Conservation (phyloP, 2,888 invertebrate species). For the Drosophila planitibia region DNA sequence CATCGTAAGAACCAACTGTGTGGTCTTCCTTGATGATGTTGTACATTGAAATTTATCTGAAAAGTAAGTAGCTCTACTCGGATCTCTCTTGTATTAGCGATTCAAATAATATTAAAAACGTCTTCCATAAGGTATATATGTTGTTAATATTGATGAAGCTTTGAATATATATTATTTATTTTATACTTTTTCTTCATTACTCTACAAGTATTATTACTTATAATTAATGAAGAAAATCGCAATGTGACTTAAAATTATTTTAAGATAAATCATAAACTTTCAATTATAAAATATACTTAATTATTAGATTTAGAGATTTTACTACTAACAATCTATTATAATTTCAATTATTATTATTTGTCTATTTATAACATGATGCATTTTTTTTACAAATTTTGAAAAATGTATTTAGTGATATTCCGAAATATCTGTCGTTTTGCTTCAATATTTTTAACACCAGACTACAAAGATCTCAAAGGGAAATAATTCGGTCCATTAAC, state of each 20-base stretch:
- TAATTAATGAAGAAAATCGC: neutral
- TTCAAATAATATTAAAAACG: neutral
- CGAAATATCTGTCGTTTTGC: neutral
- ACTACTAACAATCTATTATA: neutral
- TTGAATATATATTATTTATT: neutral
- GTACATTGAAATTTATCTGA: neutral
- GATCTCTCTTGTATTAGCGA: neutral
- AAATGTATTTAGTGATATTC: neutral
- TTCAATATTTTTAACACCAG: neutral
- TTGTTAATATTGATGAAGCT: neutral
- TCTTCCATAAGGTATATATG: neutral
- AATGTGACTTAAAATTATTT: neutral
- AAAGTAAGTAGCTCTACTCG: neutral
- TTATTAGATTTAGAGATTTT: neutral
- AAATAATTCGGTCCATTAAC: neutral
- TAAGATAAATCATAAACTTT: neutral
- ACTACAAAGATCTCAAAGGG: neutral
- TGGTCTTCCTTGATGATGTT: neutral
- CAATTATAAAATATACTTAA: neutral
- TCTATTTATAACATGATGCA: neutral
- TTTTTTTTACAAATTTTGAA: neutral
- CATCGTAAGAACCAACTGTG: neutral
- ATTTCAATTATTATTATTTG: neutral
- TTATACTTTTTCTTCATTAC: neutral
- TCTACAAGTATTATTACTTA: neutral